Conservation (phyloP, 2,797 vertebrate species). For the Paguma larvata region DNA sequence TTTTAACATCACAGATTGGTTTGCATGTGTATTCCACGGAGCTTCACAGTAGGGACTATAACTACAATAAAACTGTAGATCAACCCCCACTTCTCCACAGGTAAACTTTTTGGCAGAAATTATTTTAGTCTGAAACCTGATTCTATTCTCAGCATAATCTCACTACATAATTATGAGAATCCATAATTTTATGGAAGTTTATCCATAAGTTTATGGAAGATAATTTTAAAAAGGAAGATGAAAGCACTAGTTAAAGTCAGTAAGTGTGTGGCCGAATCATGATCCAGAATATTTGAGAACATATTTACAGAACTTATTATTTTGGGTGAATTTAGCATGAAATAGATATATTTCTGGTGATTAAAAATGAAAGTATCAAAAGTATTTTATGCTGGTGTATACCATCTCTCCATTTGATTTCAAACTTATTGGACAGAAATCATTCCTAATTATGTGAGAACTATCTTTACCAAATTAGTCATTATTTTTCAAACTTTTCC, state of each 20-base stretch:
- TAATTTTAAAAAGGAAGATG: neutral
- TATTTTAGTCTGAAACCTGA: slow-evolving; percentile 25
- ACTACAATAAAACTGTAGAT: neutral
- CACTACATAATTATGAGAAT: neutral
- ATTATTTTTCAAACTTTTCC: neutral
- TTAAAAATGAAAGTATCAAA: neutral
- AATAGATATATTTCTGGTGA: neutral
- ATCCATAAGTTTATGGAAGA: neutral
- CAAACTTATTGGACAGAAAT: neutral
- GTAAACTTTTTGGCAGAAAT: neutral
- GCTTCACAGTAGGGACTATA: neutral
- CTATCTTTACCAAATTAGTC: neutral
- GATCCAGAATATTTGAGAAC: neutral
- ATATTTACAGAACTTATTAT: neutral
- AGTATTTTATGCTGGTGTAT: neutral
- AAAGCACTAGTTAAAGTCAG: neutral
- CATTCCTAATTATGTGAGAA: neutral
- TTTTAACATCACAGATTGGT: neutral
- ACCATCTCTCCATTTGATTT: neutral
- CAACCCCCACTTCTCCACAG: neutral
- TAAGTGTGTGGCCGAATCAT: neutral
- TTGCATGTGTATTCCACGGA: neutral
- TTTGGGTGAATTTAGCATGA: neutral
- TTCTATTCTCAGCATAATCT: neutral
- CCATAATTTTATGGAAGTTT: neutral